Conservation (phyloP, 2,113 vertebrate species). For the Anhinga anhinga region DNA sequence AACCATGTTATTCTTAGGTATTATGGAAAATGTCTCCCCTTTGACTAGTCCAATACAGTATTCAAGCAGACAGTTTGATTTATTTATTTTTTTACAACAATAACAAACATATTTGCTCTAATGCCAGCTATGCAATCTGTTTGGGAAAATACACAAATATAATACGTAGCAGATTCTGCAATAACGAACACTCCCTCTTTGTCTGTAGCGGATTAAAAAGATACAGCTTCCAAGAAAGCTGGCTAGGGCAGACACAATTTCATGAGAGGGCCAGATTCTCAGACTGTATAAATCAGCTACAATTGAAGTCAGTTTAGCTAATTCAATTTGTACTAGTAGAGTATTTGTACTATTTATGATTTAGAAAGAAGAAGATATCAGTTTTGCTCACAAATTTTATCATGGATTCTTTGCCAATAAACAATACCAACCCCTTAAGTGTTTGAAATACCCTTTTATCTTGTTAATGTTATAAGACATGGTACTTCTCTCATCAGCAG, state of each 20-base stretch:
- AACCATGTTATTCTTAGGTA: not conserved
- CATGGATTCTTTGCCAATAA: not conserved
- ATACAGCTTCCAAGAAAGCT: not conserved
- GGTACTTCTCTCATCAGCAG: not conserved
- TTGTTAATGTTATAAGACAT: not conserved
- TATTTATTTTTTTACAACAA: not conserved
- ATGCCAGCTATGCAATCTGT: not conserved
- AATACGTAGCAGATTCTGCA: not conserved
- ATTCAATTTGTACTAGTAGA: not conserved
- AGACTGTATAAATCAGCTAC: not conserved
- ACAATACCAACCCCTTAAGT: not conserved
- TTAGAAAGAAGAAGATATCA: not conserved
- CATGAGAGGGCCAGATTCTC: not conserved
- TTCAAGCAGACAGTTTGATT: not conserved
- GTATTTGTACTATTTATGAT: not conserved
- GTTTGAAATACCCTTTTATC: constrained; percentile 1
- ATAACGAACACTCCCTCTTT: not conserved
- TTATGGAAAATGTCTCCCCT: not conserved
- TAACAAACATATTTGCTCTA: not conserved
- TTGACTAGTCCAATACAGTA: not conserved
- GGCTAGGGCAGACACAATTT: not conserved
- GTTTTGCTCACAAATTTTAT: not conserved
- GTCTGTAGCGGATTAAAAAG: not conserved
- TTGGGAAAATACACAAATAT: not conserved
- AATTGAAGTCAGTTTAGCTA: not conserved